These are phyloP conservation scores for Macrophya annulata DNA, from an alignment of 2,888 invertebrate species.

Conservation along the genomic window DNA sequence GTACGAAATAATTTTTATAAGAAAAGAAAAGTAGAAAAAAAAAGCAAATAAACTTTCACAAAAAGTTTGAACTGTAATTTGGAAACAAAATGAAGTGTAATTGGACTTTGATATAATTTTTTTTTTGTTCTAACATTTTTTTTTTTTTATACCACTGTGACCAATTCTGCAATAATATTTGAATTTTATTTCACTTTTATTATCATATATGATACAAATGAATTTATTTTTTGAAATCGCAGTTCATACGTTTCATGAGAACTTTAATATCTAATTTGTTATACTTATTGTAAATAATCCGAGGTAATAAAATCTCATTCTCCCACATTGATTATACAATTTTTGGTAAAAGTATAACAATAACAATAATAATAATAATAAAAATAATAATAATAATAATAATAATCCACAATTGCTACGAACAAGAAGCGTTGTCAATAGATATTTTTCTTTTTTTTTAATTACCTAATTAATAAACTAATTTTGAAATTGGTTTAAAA, in stretches of 20 bases:
- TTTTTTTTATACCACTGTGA: slow-evolving; percentile 20
- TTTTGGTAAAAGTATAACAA: not conserved
- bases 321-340: slow-evolving; percentile 1
- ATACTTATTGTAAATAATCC: not conserved
- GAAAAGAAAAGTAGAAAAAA: too few relatives aligned
- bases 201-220: not conserved
- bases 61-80: not conserved
- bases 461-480: not conserved
- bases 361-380: not conserved
- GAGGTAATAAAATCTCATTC: not conserved
- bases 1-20: too few relatives aligned
- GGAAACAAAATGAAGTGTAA: not conserved
- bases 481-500: not conserved
- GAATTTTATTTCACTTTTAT: not conserved
- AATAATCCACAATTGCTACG: not conserved
- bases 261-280: not conserved
- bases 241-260: slow-evolving; percentile 11
- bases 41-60: not conserved
- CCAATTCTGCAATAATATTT: not conserved
- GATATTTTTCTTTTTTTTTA: not conserved
- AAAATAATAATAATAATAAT: not conserved
- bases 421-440: slow-evolving; percentile 10
- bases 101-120: too few relatives aligned
- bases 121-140: too few relatives aligned
- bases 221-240: not conserved